phyloP scores from a whole-genome alignment of 1,140 invertebrate genomes.

The Neomicropteryx cornuta region DNA sequence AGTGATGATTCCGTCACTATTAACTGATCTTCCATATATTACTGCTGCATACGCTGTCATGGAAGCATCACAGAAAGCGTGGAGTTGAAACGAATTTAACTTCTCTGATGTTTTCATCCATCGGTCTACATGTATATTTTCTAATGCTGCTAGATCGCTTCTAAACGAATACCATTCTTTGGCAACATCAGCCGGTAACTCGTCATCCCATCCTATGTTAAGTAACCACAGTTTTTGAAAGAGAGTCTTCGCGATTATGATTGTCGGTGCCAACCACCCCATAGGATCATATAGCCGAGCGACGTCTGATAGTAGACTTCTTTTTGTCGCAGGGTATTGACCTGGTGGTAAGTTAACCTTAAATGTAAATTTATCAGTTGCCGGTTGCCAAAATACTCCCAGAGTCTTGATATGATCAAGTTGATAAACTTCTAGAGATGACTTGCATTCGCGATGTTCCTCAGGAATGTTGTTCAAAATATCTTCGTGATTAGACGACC shows the following conservation, averaged over 20 bases:
- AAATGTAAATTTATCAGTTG: slow-evolving; percentile 16
- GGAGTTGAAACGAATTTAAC: slow-evolving; percentile 8
- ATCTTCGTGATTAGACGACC: slow-evolving; percentile 19
- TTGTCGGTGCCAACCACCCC: slow-evolving; percentile 27
- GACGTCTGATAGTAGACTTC: slow-evolving; percentile 16
- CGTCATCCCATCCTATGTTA: slow-evolving; percentile 27
- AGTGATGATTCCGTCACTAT: slow-evolving; percentile 1
- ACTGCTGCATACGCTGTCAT: no score
- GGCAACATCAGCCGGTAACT: slow-evolving; percentile 12
- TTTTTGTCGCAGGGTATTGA: slow-evolving; percentile 11
- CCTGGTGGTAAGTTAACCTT: not conserved
- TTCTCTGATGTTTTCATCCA: slow-evolving; percentile 1
- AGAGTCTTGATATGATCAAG: slow-evolving; percentile 17
- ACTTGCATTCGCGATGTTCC: slow-evolving; percentile 2
- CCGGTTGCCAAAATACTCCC: slow-evolving; percentile 21
- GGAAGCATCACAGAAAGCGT: slow-evolving; percentile 10
- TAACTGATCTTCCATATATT: no score
- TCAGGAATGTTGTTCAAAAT: slow-evolving; percentile 12
- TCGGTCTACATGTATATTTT: slow-evolving; percentile 11
- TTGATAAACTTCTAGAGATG: slow-evolving; percentile 8
- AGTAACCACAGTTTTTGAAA: slow-evolving; percentile 32
- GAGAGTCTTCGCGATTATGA: slow-evolving; percentile 29
- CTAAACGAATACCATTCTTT: slow-evolving; percentile 17
- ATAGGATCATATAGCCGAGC: slow-evolving; percentile 24
- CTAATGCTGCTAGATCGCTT: no score